A percentile compares a stretch with the other conserved stretches of the same genome.
phyloP scores from a whole-genome alignment of 2,797 vertebrate genomes.

The Pristis pectinata region DNA sequence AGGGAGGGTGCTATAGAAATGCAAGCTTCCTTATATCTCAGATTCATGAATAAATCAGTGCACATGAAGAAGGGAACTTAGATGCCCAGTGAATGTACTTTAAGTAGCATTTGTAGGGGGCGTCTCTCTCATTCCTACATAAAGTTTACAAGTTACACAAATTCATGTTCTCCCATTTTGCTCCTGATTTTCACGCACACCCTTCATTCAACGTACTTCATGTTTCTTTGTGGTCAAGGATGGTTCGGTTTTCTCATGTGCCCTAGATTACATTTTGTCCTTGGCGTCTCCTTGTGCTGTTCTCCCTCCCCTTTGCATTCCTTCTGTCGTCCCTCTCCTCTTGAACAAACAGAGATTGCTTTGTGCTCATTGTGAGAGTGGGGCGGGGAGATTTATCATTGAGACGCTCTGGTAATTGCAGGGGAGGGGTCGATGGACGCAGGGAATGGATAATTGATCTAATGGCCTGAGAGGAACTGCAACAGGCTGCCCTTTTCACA shows the following conservation, averaged over 20 bases:
- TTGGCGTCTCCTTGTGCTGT: neutral
- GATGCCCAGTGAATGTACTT: neutral
- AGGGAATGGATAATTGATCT: constrained; percentile 37
- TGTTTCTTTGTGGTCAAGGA: constrained; percentile 6
- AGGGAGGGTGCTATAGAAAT: no score
- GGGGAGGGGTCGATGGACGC: constrained; percentile 5
- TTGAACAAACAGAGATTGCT: constrained; percentile 29
- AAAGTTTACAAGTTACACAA: constrained; percentile 6
- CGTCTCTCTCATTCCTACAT: no score
- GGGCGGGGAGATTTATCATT: neutral
- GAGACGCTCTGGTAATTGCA: neutral
- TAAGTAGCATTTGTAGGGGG: neutral
- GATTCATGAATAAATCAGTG: neutral
- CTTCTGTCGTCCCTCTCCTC: neutral
- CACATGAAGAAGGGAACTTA: neutral
- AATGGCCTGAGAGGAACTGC: neutral
- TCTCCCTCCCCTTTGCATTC: neutral
- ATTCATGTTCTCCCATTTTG: neutral
- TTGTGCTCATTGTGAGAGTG: constrained; percentile 9
- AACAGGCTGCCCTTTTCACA: neutral
- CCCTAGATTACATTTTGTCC: neutral
- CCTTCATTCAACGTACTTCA: neutral
- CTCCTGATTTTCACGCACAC: neutral
- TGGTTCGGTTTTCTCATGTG: neutral
- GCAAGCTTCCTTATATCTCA: neutral